Conservation (phyloP, 2,797 vertebrate genomes). For the Phataginus tricuspis region DNA sequence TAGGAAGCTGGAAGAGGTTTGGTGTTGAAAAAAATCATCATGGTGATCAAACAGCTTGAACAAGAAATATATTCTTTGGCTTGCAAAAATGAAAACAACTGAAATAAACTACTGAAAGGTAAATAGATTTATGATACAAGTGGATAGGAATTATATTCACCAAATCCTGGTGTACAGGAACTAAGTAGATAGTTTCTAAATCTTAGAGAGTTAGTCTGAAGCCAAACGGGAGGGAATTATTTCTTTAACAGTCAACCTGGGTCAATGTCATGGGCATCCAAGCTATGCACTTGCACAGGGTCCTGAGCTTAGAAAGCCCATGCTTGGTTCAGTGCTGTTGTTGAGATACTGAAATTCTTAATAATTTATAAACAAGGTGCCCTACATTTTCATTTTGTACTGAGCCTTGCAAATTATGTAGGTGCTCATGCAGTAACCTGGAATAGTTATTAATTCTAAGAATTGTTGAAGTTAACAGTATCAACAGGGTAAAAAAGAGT, state of each 20-base stretch:
- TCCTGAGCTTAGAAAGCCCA: background rate
- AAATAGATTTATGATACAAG: background rate
- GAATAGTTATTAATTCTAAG: background rate
- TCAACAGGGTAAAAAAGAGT: background rate
- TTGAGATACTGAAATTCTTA: background rate
- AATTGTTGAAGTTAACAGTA: background rate
- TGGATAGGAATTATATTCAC: background rate
- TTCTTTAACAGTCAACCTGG: background rate
- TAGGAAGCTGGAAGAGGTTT: background rate
- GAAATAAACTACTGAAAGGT: background rate
- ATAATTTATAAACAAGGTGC: background rate
- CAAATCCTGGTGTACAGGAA: background rate
- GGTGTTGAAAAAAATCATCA: background rate
- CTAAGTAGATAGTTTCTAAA: background rate
- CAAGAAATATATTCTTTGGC: background rate
- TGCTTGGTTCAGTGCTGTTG: background rate
- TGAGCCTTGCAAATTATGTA: background rate
- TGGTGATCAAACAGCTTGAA: background rate
- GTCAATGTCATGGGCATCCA: background rate
- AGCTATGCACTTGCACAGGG: background rate
- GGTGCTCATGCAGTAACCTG: background rate
- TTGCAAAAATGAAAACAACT: background rate
- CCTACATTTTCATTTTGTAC: background rate
- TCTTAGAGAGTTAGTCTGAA: background rate
- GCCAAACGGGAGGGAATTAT: background rate